Conservation (phyloP, 2,888 invertebrate genomes). For the Dynastes hyllus region DNA sequence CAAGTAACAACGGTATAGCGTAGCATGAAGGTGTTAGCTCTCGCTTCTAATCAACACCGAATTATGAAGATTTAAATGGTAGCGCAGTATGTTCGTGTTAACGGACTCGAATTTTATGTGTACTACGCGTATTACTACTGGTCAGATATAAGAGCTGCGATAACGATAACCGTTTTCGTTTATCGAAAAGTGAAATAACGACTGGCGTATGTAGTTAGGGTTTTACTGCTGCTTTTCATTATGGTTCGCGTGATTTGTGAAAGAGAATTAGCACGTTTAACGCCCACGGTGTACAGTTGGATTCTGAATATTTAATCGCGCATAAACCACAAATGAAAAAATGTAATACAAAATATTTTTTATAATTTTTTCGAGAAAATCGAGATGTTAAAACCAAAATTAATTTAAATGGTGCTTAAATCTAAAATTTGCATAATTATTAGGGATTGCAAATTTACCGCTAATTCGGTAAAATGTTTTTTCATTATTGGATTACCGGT, state of each 20-base stretch:
- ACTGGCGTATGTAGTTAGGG: constrained; percentile 24
- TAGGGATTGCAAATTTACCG: too few relatives aligned
- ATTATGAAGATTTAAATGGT: constrained; percentile 29
- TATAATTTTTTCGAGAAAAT: too few relatives aligned
- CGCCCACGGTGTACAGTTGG: background rate
- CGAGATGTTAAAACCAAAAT: too few relatives aligned
- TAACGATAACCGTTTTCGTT: constrained; percentile 48
- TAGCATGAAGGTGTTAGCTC: constrained; percentile 30
- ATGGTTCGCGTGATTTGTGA: constrained; percentile 25
- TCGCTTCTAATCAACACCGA: constrained; percentile 13
- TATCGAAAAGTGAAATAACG: constrained; percentile 35
- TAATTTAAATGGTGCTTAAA: too few relatives aligned
- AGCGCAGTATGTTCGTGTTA: constrained; percentile 32
- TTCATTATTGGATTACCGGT: too few relatives aligned
- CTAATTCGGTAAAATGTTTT: too few relatives aligned
- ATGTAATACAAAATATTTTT: background rate
- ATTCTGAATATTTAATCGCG: background rate
- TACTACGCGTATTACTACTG: constrained; percentile 14
- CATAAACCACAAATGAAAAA: background rate
- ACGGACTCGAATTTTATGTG: constrained; percentile 18
- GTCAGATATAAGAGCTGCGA: constrained; percentile 44
- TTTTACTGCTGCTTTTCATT: constrained; percentile 44
- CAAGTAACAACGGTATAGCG: constrained; percentile 8
- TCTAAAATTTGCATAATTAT: too few relatives aligned
- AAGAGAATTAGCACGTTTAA: background rate